Conservation (phyloP, 2,888 invertebrate species). For the Glaucopsyche alexis region DNA sequence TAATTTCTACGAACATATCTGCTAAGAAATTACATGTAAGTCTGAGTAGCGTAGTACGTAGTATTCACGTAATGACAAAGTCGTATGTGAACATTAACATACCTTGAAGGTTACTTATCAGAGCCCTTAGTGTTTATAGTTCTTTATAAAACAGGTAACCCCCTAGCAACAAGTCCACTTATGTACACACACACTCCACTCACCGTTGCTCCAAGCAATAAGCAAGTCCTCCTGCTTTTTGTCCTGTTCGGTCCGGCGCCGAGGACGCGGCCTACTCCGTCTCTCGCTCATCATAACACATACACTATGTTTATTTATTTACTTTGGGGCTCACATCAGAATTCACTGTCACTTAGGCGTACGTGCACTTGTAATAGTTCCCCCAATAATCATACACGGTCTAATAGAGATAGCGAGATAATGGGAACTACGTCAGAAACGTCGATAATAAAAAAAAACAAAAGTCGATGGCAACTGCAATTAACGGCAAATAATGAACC, state of each 20-base stretch:
- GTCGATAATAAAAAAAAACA: constrained; percentile 56
- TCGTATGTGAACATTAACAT: background rate
- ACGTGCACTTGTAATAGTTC: constrained; percentile 64
- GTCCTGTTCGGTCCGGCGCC: constrained; percentile 63
- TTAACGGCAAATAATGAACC: constrained; percentile 39
- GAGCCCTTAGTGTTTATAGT: background rate
- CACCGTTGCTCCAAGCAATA: constrained; percentile 70
- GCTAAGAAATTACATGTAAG: too few relatives aligned
- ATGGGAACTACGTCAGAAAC: constrained; percentile 60
- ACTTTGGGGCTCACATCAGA: constrained; percentile 47
- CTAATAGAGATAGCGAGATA: constrained; percentile 66
- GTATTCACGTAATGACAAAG: background rate
- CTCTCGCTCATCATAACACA: constrained; percentile 58
- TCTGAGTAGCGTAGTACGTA: too few relatives aligned
- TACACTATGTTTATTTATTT: constrained; percentile 34
- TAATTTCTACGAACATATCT: too few relatives aligned
- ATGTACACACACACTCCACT: constrained; percentile 44
- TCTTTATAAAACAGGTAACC: background rate
- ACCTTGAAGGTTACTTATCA: background rate
- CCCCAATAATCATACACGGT: constrained; percentile 57
- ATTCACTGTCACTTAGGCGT: constrained; percentile 50
- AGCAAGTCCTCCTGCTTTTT: constrained; percentile 68
- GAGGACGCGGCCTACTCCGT: constrained; percentile 60
- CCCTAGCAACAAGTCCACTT: background rate
- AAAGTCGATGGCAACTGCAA: constrained; percentile 45